Conservation (phyloP, 2,888 invertebrate genomes). For the Plebejus anna region DNA sequence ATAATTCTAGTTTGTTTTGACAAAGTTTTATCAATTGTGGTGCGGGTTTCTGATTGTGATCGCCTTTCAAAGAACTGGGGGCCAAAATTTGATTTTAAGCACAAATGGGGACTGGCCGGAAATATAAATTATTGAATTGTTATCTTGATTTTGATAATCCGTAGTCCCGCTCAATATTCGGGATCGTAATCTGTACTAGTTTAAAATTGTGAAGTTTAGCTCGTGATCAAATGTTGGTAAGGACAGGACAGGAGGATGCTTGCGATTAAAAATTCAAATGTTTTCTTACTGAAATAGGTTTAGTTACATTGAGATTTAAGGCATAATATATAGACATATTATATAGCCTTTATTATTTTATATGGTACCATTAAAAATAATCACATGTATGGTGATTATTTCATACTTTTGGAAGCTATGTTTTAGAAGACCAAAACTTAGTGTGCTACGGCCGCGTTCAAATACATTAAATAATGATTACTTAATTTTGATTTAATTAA, state of each 20-base stretch:
- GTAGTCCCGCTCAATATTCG: conserved; percentile 22
- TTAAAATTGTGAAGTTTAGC: conserved; percentile 18
- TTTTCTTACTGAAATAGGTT: too few species aligned
- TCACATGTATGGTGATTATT: too few species aligned
- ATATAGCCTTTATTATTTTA: too few species aligned
- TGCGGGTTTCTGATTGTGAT: conserved; percentile 49
- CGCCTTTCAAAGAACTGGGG: conserved; percentile 49
- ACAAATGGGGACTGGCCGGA: conserved; percentile 55
- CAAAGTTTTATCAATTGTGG: conserved; percentile 59
- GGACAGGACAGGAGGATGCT: not conserved
- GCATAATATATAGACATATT: too few species aligned
- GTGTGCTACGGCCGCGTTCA: not conserved
- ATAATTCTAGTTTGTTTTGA: conserved; percentile 49
- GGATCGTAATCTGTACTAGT: conserved; percentile 28
- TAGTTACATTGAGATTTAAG: too few species aligned
- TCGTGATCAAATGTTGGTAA: not conserved
- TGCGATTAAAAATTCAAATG: not conserved
- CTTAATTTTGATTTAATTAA: not conserved
- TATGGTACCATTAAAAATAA: too few species aligned
- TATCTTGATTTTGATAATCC: conserved; percentile 55
- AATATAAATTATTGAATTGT: conserved; percentile 70
- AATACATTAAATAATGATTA: not conserved
- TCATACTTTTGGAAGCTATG: too few species aligned
- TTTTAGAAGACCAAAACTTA: too few species aligned
- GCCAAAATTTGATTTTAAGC: conserved; percentile 68